Evolutionary conservation across 2,888 invertebrate genomes (phyloP).

Genomic region (Dilophus febrilis): DNA sequence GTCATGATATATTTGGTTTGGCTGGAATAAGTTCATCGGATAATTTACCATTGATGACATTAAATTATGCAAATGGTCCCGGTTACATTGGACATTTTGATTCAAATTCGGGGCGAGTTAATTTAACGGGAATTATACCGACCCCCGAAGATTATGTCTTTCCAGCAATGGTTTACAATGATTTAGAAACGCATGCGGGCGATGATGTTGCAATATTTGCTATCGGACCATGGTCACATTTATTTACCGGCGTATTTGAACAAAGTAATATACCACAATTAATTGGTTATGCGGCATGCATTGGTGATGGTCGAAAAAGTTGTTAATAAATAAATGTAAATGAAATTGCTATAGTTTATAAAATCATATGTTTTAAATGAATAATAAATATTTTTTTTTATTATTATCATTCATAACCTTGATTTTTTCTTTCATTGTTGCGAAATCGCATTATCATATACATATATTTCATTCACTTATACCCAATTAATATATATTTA

Average conservation of each 20-base stretch:
- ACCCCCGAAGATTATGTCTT: slow-evolving; percentile 24
- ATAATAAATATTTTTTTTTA: no score
- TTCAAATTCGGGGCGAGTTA: slow-evolving; percentile 13
- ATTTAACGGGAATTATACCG: slow-evolving; percentile 14
- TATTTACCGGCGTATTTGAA: slow-evolving; percentile 59
- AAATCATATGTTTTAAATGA: no score
- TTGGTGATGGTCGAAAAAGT: slow-evolving; percentile 31
- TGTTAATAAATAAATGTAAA: slow-evolving; percentile 11
- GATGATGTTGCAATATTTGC: slow-evolving; percentile 68
- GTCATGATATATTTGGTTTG: slow-evolving; percentile 37
- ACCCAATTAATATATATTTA: no score
- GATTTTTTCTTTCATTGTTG: no score
- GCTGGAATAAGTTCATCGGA: slow-evolving; percentile 36
- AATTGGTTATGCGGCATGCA: slow-evolving; percentile 50
- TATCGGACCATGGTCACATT: slow-evolving; percentile 55
- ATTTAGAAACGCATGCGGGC: slow-evolving; percentile 51
- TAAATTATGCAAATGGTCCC: slow-evolving; percentile 60
- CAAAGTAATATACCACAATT: slow-evolving; percentile 61
- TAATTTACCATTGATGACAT: slow-evolving; percentile 42
- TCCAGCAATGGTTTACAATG: slow-evolving; percentile 43
- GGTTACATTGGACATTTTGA: slow-evolving; percentile 31
- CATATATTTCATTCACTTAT: no score
- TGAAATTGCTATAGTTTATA: no score
- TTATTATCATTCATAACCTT: no score
- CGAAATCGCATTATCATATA: no score